A percentile compares a stretch with the other conserved stretches of the same genome.
These are phyloP conservation scores for Pristionchus japonicus DNA, from an alignment of 2,888 invertebrate species.

Conservation along the genomic window DNA sequence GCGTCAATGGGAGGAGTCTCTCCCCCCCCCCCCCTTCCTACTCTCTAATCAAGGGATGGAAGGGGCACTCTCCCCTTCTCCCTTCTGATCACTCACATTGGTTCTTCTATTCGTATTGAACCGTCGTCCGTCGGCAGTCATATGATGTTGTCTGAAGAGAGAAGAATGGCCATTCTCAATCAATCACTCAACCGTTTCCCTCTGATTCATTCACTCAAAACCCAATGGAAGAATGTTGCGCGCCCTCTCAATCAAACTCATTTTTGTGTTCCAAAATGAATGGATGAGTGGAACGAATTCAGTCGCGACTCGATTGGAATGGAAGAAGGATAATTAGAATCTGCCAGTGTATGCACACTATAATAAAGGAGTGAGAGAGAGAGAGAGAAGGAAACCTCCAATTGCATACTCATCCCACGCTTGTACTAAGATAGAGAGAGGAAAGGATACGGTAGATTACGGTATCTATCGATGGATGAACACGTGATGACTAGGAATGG, in stretches of 20 bases:
- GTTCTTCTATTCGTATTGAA: background rate
- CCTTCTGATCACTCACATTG: background rate
- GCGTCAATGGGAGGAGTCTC: constrained; percentile 13
- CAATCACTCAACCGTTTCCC: background rate
- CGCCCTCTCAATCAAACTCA: background rate
- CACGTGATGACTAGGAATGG: background rate
- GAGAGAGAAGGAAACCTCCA: background rate
- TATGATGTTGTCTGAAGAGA: constrained; percentile 28
- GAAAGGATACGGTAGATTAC: background rate
- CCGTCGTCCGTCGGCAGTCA: background rate
- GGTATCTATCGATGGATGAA: background rate
- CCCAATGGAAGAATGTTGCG: background rate
- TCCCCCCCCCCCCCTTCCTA: background rate
- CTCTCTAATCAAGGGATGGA: background rate
- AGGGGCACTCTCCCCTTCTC: background rate
- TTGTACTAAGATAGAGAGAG: background rate
- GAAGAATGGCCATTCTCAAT: background rate
- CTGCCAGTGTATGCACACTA: background rate
- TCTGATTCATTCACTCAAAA: background rate
- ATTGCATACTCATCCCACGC: background rate
- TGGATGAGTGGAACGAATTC: background rate
- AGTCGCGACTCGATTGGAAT: background rate
- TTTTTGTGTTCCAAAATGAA: background rate
- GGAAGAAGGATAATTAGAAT: background rate
- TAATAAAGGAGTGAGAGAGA: background rate